phyloP scores from a whole-genome alignment of 2,888 invertebrate species.

The Tridacna crocea region DNA sequence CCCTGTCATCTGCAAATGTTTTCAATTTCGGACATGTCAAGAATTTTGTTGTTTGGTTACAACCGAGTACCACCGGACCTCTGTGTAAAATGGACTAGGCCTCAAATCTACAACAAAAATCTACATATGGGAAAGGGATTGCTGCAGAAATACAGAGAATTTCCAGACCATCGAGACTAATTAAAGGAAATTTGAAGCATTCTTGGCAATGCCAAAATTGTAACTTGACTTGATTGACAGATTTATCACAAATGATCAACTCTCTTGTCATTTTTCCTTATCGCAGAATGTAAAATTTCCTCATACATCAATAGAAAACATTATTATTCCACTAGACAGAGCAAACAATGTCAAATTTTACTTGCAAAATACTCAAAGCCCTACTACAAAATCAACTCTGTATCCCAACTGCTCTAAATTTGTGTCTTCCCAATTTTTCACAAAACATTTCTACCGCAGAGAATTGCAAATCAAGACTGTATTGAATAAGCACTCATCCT shows the following conservation, averaged over 20 bases:
- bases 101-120: too few species aligned
- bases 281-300: slow-evolving; percentile 38
- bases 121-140: too few species aligned
- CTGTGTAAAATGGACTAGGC: too few species aligned
- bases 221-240: slow-evolving; percentile 34
- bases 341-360: slow-evolving; percentile 54
- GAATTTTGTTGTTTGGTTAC: too few species aligned
- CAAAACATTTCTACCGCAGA: not conserved
- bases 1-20: too few species aligned
- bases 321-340: slow-evolving; percentile 31
- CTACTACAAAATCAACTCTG: slow-evolving; percentile 30
- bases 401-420: slow-evolving; percentile 23
- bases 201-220: slow-evolving; percentile 1
- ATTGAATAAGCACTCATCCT: not conserved
- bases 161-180: slow-evolving; percentile 16
- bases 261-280: slow-evolving; percentile 42
- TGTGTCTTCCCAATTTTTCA: slow-evolving; percentile 2
- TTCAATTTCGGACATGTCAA: too few species aligned
- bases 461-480: slow-evolving; percentile 6
- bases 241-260: slow-evolving; percentile 44
- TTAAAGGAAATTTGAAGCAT: slow-evolving; percentile 15
- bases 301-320: slow-evolving; percentile 31
- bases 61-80: too few species aligned
- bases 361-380: slow-evolving; percentile 55
- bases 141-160: not conserved